Conservation (phyloP, 2,113 vertebrate genomes). For the Thomomys bottae region DNA sequence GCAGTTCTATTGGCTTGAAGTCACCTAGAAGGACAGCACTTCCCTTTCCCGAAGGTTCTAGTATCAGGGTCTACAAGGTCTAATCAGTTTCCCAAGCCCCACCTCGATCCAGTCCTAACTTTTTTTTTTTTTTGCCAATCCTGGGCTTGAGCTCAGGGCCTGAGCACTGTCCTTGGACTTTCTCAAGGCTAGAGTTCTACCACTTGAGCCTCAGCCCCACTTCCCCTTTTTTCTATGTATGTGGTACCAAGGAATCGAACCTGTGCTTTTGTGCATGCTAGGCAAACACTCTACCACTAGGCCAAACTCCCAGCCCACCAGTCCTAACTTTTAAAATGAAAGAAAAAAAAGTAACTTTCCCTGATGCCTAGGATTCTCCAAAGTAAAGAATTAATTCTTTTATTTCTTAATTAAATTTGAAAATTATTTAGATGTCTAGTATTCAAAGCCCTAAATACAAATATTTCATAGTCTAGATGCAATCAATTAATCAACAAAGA, state of each 20-base stretch:
- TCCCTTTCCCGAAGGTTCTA: neutral
- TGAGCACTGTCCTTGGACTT: no score
- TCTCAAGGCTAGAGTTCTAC: no score
- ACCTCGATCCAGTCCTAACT: neutral
- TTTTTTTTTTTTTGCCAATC: no score
- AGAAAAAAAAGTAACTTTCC: neutral
- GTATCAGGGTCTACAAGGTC: no score
- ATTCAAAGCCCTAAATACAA: neutral
- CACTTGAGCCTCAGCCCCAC: no score
- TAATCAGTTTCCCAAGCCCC: neutral
- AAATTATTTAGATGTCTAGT: neutral
- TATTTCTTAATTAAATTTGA: slow-evolving; percentile 25
- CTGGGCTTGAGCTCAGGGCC: no score
- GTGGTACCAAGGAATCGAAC: no score
- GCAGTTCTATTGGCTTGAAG: neutral
- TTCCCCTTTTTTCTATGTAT: no score
- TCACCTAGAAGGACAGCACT: neutral
- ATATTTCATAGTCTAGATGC: neutral
- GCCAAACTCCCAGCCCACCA: no score
- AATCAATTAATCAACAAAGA: slow-evolving; percentile 18
- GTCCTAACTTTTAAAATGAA: neutral
- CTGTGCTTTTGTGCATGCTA: no score
- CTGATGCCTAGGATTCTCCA: neutral
- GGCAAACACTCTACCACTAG: no score
- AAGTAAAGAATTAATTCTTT: neutral